Conservation (phyloP, 2,797 vertebrate species). For the Lycodopsis pacificus region DNA sequence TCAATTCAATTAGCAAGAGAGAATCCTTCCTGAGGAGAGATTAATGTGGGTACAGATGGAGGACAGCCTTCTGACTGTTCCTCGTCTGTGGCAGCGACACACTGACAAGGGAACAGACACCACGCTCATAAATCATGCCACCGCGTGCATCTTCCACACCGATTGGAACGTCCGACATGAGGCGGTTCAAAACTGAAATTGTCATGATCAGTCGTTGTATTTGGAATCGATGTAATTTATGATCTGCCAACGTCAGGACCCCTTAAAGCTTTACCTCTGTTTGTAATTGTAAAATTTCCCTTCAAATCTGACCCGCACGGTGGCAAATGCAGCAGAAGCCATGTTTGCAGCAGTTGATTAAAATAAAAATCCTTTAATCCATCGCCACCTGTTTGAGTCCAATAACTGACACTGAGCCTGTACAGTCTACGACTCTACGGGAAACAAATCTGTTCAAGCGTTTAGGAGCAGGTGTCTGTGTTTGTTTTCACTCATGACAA, state of each 20-base stretch:
- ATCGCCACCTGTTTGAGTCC: neutral
- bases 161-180: neutral
- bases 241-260: neutral
- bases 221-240: neutral
- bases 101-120: neutral
- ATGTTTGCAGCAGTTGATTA: neutral
- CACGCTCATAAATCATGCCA: neutral
- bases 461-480: neutral
- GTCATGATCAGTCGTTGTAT: neutral
- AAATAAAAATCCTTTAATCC: neutral
- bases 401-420: neutral
- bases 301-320: too few relatives aligned
- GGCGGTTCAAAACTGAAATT: neutral
- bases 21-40: conserved; percentile 44
- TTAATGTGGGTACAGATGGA: conserved; percentile 45
- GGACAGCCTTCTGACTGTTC: conserved; percentile 23
- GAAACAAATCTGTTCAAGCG: too few relatives aligned
- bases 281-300: too few relatives aligned
- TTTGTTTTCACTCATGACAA: neutral
- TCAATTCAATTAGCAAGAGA: conserved; percentile 49
- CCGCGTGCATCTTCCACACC: neutral
- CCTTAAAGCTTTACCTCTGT: neutral
- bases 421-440: neutral
- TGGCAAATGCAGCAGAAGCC: neutral
- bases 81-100: conserved; percentile 14